A percentile compares a stretch with the other conserved stretches of the same genome.
phyloP scores from a whole-genome alignment of 2,888 invertebrate genomes.

The Nowickia ferox region DNA sequence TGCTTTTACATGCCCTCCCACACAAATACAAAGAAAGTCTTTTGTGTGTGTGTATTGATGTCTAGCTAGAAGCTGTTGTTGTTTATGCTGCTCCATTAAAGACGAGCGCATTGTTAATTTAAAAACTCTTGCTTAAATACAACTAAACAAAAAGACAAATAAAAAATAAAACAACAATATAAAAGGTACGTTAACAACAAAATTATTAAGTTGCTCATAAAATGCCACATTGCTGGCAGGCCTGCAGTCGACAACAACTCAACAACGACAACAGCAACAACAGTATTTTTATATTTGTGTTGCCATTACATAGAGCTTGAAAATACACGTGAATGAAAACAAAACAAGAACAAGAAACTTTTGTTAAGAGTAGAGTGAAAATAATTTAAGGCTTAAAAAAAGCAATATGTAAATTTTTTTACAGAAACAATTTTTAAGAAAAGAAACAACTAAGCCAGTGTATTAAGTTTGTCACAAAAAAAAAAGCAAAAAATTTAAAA shows the following conservation, averaged over 20 bases:
- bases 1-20: slow-evolving; percentile 13
- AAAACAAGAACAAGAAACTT: neutral
- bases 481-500: too few species aligned
- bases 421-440: neutral
- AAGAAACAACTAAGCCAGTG: slow-evolving; percentile 4
- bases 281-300: slow-evolving; percentile 2
- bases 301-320: slow-evolving; percentile 1
- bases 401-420: neutral
- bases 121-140: slow-evolving; percentile 50
- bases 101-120: slow-evolving; percentile 57
- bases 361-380: slow-evolving; percentile 22
- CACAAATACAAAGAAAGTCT: neutral
- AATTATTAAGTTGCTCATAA: slow-evolving; percentile 71
- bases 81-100: slow-evolving; percentile 16
- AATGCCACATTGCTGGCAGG: slow-evolving; percentile 68
- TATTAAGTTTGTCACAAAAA: slow-evolving; percentile 18
- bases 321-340: slow-evolving; percentile 7
- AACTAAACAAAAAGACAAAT: neutral
- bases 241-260: slow-evolving; percentile 56
- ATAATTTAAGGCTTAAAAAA: slow-evolving; percentile 33
- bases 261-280: slow-evolving; percentile 38
- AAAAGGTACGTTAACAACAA: slow-evolving; percentile 46
- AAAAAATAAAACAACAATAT: slow-evolving; percentile 17
- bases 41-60: neutral
- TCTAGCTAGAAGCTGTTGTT: slow-evolving; percentile 35